Conservation (phyloP, 2,113 vertebrate species). For the Cettia cetti region DNA sequence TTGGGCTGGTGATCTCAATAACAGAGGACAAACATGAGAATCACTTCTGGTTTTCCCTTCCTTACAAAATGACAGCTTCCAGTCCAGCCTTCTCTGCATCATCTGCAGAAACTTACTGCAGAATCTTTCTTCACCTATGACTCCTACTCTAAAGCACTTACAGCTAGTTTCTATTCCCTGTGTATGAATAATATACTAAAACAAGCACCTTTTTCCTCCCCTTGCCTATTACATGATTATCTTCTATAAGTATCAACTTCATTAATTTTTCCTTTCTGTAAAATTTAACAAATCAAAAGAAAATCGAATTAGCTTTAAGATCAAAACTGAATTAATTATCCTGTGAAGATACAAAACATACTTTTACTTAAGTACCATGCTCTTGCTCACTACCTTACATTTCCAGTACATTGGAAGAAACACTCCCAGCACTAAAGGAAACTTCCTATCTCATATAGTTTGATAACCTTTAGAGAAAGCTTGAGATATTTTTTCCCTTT, state of each 20-base stretch:
- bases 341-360: neutral
- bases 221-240: neutral
- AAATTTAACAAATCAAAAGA: neutral
- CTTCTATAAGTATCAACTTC: neutral
- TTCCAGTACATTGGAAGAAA: neutral
- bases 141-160: neutral
- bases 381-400: neutral
- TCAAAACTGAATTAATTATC: neutral
- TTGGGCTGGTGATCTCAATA: neutral
- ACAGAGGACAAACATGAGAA: neutral
- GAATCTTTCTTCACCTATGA: neutral
- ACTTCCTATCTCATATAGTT: neutral
- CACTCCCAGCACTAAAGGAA: neutral
- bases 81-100: neutral
- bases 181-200: neutral
- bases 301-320: neutral
- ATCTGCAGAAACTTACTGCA: neutral
- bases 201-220: neutral
- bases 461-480: neutral
- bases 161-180: neutral
- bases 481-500: rapidly evolving
- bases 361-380: neutral
- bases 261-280: neutral
- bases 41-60: neutral
- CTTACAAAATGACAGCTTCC: neutral